These are phyloP conservation scores for Schrankia costaestrigalis DNA, from an alignment of 2,888 invertebrate genomes.

Conservation along the genomic window DNA sequence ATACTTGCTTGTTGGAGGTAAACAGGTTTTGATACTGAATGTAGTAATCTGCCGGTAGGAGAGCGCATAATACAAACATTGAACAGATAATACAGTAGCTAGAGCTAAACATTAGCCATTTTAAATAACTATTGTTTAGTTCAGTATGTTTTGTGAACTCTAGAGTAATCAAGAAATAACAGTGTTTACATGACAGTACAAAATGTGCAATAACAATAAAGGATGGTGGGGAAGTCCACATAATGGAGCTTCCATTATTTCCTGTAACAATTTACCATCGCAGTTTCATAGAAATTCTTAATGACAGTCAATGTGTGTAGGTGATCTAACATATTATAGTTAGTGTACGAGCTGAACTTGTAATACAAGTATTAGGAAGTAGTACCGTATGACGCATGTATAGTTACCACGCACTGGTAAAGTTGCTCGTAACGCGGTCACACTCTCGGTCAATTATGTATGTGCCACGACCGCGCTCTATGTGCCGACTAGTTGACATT, in stretches of 20 bases:
- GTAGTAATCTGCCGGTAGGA: slow-evolving; percentile 28
- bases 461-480: slow-evolving; percentile 38
- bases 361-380: slow-evolving; percentile 35
- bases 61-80: slow-evolving; percentile 14
- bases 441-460: slow-evolving; percentile 48
- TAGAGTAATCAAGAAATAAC: background rate
- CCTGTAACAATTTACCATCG: slow-evolving; percentile 4
- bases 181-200: slow-evolving; percentile 9
- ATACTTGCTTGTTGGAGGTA: slow-evolving; percentile 36
- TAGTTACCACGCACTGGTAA: slow-evolving; percentile 38
- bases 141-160: background rate
- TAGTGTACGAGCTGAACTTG: slow-evolving; percentile 36
- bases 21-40: slow-evolving; percentile 39
- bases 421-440: slow-evolving; percentile 41
- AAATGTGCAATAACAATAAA: slow-evolving; percentile 8
- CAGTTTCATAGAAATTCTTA: slow-evolving; percentile 8
- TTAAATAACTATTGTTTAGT: too few species aligned
- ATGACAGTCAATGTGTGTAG: too few species aligned
- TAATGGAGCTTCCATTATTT: slow-evolving; percentile 6
- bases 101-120: slow-evolving; percentile 5
- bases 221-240: slow-evolving; percentile 16
- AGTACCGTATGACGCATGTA: slow-evolving; percentile 34
- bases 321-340: slow-evolving; percentile 9
- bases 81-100: slow-evolving; percentile 9
- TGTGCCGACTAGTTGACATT: slow-evolving; percentile 60